Base-by-base conservation (phyloP, 2,113 vertebrate genomes). In the Ochotona princeps region DNA sequence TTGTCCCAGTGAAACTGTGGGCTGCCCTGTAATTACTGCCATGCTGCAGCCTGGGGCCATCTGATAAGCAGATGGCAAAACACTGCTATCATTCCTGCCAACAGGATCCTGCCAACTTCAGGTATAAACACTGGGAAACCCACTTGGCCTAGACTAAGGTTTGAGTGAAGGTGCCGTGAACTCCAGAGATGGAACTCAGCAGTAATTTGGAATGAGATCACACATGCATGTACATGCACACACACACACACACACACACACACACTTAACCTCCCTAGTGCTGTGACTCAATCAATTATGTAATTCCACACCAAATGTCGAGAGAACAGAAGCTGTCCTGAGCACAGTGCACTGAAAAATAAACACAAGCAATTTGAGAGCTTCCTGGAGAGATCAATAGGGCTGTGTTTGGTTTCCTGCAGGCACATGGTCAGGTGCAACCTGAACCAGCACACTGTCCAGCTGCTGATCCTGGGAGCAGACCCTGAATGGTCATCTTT, bases 61-160 rank as follows among this genome's bases (percentile, higher is more conserved):
- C 89, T 54, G 86, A 85, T 90, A 84, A 73, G 67, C 20, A 72
- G 25, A 49, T 90, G 84, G 94, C 90, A 92, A 79, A 90, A 85
- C 7, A 1, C 72, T 2, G 82, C 85, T 86, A 3, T 44, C 49
- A 79, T 74, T 78, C 83, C 74, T 83, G 91, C 84, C 60, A 63
- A 32, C 38, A 32, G 44, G 23, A 32, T 23, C 61, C 32, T 28
- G 17, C 51, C 72, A 57, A 35, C 51, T 2, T 15, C 61, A 66
- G 60, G 2, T 12, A 38, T 20, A 21, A 15, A 35, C 20, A 6
- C 0, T 2, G 49, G 49, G 44, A 4, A 10, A 79, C 28, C 65
- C 30, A 2, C 49, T 73, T 18, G 2, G 35, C 13, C n/a, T 44
- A 61, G 23, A 47, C 60, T 76, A 35, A 74, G 30, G 20, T 21